phyloP scores from a whole-genome alignment of 1,140 invertebrate genomes.

The Melanaphis sacchari region DNA sequence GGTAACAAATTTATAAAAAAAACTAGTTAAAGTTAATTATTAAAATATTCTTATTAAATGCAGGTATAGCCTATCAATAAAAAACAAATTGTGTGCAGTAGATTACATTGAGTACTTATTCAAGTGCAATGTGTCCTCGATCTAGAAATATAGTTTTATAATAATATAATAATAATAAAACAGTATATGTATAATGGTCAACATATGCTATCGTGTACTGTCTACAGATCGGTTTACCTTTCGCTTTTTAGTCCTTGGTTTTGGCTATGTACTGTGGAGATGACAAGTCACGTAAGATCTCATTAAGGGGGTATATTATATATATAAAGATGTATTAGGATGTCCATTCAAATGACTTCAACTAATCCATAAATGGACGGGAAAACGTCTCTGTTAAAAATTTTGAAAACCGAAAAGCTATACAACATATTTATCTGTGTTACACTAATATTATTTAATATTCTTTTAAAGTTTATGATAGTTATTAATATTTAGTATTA shows the following conservation, averaged over 20 bases:
- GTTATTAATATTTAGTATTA: neutral
- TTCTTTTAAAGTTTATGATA: neutral
- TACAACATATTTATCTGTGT: neutral
- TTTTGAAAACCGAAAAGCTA: neutral
- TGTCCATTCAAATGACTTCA: neutral
- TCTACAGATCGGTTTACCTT: neutral
- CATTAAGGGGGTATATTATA: neutral
- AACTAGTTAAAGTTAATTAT: neutral
- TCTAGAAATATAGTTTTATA: constrained; percentile 32
- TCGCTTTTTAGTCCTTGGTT: constrained; percentile 39
- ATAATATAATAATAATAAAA: constrained; percentile 1
- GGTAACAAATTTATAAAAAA: neutral
- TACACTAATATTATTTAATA: neutral
- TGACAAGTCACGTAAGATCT: neutral
- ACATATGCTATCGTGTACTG: neutral
- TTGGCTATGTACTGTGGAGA: neutral
- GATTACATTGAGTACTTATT: neutral
- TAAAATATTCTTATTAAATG: neutral
- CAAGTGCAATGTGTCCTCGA: constrained; percentile 8
- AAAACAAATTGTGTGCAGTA: neutral
- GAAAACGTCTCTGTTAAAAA: neutral
- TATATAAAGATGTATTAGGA: neutral
- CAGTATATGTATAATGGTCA: neutral
- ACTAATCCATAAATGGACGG: neutral
- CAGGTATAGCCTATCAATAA: neutral